Conservation (phyloP, 2,113 vertebrate species). For the Polypterus bichir region DNA sequence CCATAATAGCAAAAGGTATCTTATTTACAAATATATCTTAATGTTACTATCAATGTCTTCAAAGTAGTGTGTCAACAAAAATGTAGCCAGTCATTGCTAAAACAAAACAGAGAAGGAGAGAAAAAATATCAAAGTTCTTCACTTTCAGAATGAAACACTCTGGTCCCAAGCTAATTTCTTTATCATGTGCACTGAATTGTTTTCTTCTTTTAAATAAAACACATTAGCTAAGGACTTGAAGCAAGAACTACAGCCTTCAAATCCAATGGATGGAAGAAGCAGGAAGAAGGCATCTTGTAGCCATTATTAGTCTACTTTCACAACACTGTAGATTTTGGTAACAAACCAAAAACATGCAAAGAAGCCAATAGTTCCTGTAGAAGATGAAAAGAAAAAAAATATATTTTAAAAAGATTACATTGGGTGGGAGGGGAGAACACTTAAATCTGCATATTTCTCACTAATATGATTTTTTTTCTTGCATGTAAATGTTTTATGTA, state of each 20-base stretch:
- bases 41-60: background rate
- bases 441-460: no score
- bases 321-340: slow-evolving; percentile 98
- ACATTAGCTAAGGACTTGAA: slow-evolving; percentile 15
- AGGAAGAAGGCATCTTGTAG: background rate
- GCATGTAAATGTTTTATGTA: no score
- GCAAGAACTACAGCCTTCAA: slow-evolving; percentile 37
- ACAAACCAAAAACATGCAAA: slow-evolving; percentile 99
- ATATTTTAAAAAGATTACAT: background rate
- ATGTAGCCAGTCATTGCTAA: no score
- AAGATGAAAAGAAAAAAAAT: slow-evolving; percentile 10
- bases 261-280: slow-evolving; percentile 35
- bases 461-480: no score
- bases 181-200: background rate
- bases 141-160: background rate
- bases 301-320: slow-evolving; percentile 84
- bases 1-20: slow-evolving; percentile 4
- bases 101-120: no score
- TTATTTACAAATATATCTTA: slow-evolving; percentile 6
- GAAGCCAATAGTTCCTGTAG: slow-evolving; percentile 89
- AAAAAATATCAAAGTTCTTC: no score
- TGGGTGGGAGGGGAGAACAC: no score
- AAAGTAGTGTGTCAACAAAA: no score
- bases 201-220: no score
- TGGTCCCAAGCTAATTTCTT: background rate